Evolutionary conservation across 2,113 vertebrate genomes (phyloP).

Genomic region (Sylvietta virens): DNA sequence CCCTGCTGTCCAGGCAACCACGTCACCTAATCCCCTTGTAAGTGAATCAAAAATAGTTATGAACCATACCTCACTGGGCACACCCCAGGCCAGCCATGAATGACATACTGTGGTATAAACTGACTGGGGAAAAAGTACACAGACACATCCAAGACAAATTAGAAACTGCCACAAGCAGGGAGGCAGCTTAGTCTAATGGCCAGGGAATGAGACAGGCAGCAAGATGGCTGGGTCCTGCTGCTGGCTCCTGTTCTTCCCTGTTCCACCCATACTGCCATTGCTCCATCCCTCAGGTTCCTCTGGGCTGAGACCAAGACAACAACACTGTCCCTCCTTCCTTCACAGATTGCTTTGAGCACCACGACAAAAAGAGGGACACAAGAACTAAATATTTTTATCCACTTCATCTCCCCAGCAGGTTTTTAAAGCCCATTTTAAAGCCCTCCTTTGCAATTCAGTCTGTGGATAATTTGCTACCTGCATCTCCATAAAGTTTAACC

Average conservation of each 20-base stretch:
- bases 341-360: neutral
- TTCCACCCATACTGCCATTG: neutral
- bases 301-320: neutral
- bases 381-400: slow-evolving; percentile 21
- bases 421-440: slow-evolving; percentile 49
- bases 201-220: neutral
- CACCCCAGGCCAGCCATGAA: neutral
- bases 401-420: neutral
- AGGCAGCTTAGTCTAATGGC: neutral
- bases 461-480: slow-evolving; percentile 53
- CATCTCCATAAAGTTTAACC: slow-evolving; percentile 58
- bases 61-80: neutral
- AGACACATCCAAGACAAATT: neutral
- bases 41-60: neutral
- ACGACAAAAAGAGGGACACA: neutral
- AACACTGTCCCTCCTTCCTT: neutral
- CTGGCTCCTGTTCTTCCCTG: neutral
- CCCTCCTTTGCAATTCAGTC: slow-evolving; percentile 42
- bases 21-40: neutral
- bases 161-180: neutral
- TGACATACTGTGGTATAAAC: neutral
- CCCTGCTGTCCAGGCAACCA: neutral
- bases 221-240: neutral
- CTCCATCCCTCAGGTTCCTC: neutral
- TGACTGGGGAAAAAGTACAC: neutral